These are phyloP conservation scores for Zootoca vivipara DNA, from an alignment of 2,113 vertebrate species.

Conservation along the genomic window DNA sequence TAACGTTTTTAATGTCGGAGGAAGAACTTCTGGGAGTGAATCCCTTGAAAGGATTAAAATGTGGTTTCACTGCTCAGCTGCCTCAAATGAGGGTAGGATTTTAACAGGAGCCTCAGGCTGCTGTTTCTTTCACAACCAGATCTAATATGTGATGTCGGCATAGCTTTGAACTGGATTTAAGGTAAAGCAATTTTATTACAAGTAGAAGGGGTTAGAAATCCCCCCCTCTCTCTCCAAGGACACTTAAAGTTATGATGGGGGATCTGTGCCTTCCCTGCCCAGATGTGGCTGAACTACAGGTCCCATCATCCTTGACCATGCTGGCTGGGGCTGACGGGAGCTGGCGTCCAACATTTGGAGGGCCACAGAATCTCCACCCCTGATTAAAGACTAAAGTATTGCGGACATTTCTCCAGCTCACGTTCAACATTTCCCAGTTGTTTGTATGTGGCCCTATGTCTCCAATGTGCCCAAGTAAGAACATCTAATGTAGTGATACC, in stretches of 20 bases:
- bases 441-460: background rate
- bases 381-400: background rate
- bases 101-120: background rate
- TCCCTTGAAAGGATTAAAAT: background rate
- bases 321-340: no score
- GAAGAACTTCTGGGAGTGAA: background rate
- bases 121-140: background rate
- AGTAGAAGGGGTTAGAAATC: background rate
- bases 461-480: background rate
- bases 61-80: background rate
- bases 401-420: background rate
- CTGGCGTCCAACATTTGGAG: no score
- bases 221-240: background rate
- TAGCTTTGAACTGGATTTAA: background rate
- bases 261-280: no score
- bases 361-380: no score
- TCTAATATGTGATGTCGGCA: background rate
- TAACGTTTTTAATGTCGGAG: background rate
- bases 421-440: background rate
- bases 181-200: background rate
- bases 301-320: no score
- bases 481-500: conserved; percentile 72
- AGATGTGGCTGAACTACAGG: no score
- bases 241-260: background rate
- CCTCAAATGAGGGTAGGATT: background rate